Evolutionary conservation across 2,888 invertebrate genomes (phyloP).

Genomic region (Elegia similella): DNA sequence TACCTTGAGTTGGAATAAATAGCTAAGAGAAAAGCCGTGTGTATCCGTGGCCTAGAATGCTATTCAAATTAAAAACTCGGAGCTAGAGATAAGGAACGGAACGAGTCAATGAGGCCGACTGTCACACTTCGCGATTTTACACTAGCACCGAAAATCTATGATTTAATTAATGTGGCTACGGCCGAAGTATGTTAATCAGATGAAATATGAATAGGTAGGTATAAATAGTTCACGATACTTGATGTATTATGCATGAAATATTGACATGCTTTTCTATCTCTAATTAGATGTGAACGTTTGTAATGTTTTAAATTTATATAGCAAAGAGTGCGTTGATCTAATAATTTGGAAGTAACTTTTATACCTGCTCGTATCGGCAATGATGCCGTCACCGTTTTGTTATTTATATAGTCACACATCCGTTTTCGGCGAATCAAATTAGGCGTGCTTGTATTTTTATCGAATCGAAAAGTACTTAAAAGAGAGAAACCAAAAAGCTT

Average conservation of each 20-base stretch:
- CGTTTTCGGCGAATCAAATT: constrained; percentile 19
- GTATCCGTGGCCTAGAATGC: not conserved
- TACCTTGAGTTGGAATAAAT: not conserved
- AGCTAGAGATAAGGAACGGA: not conserved
- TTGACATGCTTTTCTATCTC: too few species aligned
- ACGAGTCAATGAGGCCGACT: not conserved
- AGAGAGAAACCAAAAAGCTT: not conserved
- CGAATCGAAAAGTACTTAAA: not conserved
- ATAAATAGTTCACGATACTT: too few species aligned
- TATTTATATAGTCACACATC: constrained; percentile 20
- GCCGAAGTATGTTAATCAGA: not conserved
- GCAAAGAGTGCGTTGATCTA: not conserved
- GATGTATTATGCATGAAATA: too few species aligned
- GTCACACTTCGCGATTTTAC: not conserved
- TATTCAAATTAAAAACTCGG: not conserved
- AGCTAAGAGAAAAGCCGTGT: not conserved
- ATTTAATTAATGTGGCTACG: not conserved
- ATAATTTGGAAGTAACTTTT: not conserved
- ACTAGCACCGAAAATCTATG: not conserved
- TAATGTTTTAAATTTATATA: too few species aligned
- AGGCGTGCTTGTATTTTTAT: not conserved
- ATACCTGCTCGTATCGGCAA: constrained; percentile 12
- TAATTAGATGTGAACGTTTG: too few species aligned
- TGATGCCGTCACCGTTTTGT: constrained; percentile 22
- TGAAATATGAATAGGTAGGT: not conserved